These are phyloP conservation scores for Drosophila bifasciata DNA, from an alignment of 1,140 invertebrate species.

Conservation along the genomic window DNA sequence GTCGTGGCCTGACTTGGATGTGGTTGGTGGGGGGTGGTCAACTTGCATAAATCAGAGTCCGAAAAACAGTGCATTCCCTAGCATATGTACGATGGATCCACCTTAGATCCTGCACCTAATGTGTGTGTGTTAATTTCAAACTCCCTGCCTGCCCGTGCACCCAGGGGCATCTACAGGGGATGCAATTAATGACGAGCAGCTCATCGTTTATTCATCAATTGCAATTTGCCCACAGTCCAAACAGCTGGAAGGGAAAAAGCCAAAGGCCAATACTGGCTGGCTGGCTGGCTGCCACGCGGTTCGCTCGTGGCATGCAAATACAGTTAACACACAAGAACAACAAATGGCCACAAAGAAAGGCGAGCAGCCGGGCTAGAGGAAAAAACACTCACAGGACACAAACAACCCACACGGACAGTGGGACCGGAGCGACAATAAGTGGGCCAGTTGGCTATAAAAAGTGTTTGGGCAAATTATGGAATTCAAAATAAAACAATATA, in stretches of 20 bases:
- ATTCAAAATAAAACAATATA: neutral
- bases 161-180: neutral
- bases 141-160: conserved; percentile 1
- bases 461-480: too few relatives aligned
- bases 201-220: conserved; percentile 65
- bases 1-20: conserved; percentile 3
- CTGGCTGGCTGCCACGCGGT: conserved; percentile 8
- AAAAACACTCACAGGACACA: neutral
- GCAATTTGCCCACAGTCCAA: conserved; percentile 47
- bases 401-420: conserved; percentile 7
- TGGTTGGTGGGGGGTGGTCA: conserved; percentile 8
- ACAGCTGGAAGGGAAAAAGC: conserved; percentile 36
- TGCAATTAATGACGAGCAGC: conserved; percentile 58
- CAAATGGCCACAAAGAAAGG: conserved; percentile 20
- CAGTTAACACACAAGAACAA: conserved; percentile 27
- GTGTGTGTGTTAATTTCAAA: conserved; percentile 38
- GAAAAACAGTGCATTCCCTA: neutral
- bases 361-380: neutral
- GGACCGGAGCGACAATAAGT: too few relatives aligned
- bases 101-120: conserved; percentile 62
- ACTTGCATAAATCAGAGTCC: conserved; percentile 67
- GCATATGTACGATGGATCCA: conserved; percentile 12
- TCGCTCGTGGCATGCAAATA: conserved; percentile 55
- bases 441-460: neutral
- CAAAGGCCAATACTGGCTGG: conserved; percentile 4